Base-by-base conservation (phyloP, 2,888 invertebrate genomes). In the Cremastobaeus sp. region DNA sequence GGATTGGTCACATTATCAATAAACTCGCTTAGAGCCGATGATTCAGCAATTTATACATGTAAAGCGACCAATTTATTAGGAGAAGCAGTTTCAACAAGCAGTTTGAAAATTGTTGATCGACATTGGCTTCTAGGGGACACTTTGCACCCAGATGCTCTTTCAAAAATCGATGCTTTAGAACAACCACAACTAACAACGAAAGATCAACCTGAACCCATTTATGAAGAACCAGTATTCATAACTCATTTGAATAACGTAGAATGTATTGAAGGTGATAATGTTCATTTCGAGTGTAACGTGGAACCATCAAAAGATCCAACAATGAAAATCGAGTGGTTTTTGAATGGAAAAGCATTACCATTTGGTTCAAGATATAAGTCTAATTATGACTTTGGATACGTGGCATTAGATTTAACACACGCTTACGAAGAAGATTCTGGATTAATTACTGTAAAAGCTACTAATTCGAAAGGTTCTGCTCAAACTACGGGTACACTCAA, bases 41-140 rank as follows among this genome's bases (percentile, higher is more conserved):
- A 99, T 88, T 96, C 96, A 1, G 98, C 97, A 3, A 94, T 97
- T 80, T 99, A 98, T 85, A 96, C 96, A 1, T 98, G 98, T 89
- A 95, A 95, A 88, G 98, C 97, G 0, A 94, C 94, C 8, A 99
- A 99, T 86, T 91, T 95, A 74, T 91, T 95, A 65, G 99, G 99
- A 37, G 96, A 98, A 90, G 98, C 97, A 59, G 95, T 96, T 12
- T 97, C 97, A 1, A 96, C 96, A 0, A 93, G 96, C 77, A 94
- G 94, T 2, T 90, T 97, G 47, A 96, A 96, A 88, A 94, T 96
- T 82, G 95, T 93, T 89, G 96, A 95, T 85, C 92, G 93, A 35
- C 95, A 95, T 82, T 96, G 96, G 95, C 88, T 97, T 32, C 90
- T 96, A 66, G 95, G 94, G 21, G 95, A 96, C 80, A 92, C 96